A percentile compares a stretch with the other conserved stretches of the same genome.
Conservation (phyloP, 1,140 invertebrate species). For the Drosophila lacertosa region DNA sequence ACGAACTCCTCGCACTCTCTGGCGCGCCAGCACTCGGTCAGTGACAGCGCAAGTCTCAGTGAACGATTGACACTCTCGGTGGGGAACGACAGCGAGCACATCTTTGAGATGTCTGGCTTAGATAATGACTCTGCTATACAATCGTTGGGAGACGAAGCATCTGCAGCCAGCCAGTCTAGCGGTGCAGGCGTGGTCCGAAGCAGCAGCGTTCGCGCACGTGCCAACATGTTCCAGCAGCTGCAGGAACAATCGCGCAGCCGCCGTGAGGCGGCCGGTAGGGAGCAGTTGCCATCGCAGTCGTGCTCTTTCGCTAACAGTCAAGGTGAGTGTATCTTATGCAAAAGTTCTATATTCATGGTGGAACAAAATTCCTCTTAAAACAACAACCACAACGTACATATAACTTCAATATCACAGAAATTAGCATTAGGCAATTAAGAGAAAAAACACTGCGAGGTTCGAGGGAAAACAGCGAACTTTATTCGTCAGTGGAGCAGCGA, state of each 20-base stretch:
- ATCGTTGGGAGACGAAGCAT: constrained; percentile 51
- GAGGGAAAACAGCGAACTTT: constrained; percentile 36
- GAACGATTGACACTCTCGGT: constrained; percentile 65
- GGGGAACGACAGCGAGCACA: constrained; percentile 70
- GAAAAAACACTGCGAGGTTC: constrained; percentile 25
- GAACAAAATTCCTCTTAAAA: background rate
- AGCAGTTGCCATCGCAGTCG: constrained; percentile 35
- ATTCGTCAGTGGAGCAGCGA: constrained; percentile 44
- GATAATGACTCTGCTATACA: constrained; percentile 69
- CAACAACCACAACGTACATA: background rate
- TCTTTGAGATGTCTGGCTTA: constrained; percentile 81
- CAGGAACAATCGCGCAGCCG: constrained; percentile 83
- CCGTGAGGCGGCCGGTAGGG: constrained; percentile 38
- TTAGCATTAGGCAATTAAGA: constrained; percentile 68
- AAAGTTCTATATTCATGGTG: background rate
- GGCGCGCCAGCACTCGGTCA: constrained; percentile 56
- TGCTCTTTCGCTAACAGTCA: constrained; percentile 45
- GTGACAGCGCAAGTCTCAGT: constrained; percentile 60
- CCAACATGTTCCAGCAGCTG: constrained; percentile 87
- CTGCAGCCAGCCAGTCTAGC: constrained; percentile 22
- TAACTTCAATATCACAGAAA: constrained; percentile 37
- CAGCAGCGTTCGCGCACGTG: constrained; percentile 86
- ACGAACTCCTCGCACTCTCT: constrained; percentile 9
- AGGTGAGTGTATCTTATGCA: constrained; percentile 51
- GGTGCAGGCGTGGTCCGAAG: constrained; percentile 84